Conservation (phyloP, 2,113 vertebrate species). For the Atractosteus spatula region DNA sequence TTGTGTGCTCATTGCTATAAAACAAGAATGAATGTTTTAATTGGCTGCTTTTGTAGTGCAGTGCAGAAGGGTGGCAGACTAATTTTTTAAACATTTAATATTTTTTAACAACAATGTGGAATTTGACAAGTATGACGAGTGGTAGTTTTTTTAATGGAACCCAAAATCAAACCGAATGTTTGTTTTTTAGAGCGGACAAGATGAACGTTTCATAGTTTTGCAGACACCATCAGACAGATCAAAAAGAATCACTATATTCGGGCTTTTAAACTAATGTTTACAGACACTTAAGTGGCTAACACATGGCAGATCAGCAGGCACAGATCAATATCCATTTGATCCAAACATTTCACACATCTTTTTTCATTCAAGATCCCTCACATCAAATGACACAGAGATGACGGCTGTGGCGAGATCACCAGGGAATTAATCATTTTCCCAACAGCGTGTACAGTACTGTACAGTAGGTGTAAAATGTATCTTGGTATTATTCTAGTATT, state of each 20-base stretch:
- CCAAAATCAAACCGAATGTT: too few relatives aligned
- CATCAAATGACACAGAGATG: neutral
- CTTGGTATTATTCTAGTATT: too few relatives aligned
- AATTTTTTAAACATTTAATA: too few relatives aligned
- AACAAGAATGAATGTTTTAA: too few relatives aligned
- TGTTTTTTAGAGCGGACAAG: too few relatives aligned
- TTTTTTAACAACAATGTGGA: too few relatives aligned
- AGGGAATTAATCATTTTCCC: neutral
- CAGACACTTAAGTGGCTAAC: neutral
- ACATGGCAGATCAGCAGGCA: conserved; percentile 2
- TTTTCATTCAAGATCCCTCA: neutral
- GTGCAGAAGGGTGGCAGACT: too few relatives aligned
- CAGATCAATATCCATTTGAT: conserved; percentile 2
- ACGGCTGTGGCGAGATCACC: neutral
- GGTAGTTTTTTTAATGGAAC: too few relatives aligned
- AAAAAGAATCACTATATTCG: neutral
- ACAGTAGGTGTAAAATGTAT: neutral
- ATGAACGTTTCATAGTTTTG: too few relatives aligned
- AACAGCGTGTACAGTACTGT: neutral
- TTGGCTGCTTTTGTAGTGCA: too few relatives aligned
- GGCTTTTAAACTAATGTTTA: neutral
- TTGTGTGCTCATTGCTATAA: too few relatives aligned
- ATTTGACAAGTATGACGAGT: too few relatives aligned
- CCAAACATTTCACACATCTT: neutral
- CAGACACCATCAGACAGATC: neutral